These are phyloP conservation scores for Micromys minutus DNA, from an alignment of 2,113 vertebrate species.

Conservation along the genomic window DNA sequence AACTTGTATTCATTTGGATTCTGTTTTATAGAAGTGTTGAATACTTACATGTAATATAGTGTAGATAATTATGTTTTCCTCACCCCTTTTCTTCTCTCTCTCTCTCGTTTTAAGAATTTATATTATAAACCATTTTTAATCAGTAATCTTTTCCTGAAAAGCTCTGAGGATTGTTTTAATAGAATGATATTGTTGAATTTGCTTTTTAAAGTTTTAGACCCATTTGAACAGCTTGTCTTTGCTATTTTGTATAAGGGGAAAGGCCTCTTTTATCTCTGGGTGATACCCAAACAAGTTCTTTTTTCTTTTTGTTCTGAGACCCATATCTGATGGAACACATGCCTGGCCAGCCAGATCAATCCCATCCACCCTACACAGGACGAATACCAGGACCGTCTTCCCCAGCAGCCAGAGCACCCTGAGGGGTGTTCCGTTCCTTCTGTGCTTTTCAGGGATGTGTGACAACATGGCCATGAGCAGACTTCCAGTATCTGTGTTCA, in stretches of 20 bases:
- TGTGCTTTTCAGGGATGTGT: neutral
- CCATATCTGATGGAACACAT: neutral
- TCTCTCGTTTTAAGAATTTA: neutral
- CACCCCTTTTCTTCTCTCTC: too few relatives aligned
- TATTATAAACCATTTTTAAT: neutral
- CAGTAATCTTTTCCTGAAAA: neutral
- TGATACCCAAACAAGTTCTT: neutral
- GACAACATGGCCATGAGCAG: slow-evolving; percentile 46
- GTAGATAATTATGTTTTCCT: neutral
- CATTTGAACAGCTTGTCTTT: neutral
- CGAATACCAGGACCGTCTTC: neutral
- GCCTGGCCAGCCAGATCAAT: neutral
- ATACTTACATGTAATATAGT: neutral
- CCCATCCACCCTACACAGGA: neutral
- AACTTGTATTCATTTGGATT: neutral
- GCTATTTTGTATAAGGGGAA: neutral
- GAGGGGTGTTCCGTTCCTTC: slow-evolving; percentile 60
- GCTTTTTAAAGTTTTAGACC: neutral
- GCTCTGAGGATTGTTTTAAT: neutral
- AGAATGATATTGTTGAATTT: neutral
- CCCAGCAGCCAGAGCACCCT: slow-evolving; percentile 6
- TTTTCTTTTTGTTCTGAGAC: neutral
- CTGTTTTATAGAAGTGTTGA: neutral
- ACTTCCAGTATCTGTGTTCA: neutral
- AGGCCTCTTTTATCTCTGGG: neutral